phyloP scores from a whole-genome alignment of 2,888 invertebrate species.

The Pseudanteris insignis region DNA sequence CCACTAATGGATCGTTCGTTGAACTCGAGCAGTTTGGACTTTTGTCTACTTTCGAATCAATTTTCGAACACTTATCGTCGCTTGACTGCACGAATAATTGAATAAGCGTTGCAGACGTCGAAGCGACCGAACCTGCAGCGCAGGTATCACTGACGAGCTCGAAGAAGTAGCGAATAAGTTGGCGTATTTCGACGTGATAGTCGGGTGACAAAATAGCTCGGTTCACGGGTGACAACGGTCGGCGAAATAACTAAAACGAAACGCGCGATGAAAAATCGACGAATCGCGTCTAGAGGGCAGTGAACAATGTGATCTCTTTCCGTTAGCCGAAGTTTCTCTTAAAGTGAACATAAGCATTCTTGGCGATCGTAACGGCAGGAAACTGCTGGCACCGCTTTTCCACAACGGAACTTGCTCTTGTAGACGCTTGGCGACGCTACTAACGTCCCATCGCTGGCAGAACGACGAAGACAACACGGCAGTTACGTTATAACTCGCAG shows the following conservation, averaged over 20 bases:
- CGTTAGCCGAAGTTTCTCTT: slow-evolving; percentile 33
- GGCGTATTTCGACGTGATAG: not conserved
- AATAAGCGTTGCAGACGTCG: too few relatives aligned
- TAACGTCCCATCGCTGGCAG: slow-evolving; percentile 18
- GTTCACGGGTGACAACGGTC: slow-evolving; percentile 1
- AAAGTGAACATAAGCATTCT: slow-evolving; percentile 37
- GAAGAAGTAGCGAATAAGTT: too few relatives aligned
- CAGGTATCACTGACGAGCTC: too few relatives aligned
- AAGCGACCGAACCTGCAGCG: too few relatives aligned
- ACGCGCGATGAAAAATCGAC: slow-evolving; percentile 24
- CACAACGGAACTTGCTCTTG: slow-evolving; percentile 38
- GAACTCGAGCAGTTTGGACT: too few relatives aligned
- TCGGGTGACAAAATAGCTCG: slow-evolving; percentile 3
- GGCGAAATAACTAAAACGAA: slow-evolving; percentile 15
- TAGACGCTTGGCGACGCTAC: slow-evolving; percentile 35
- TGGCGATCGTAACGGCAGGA: slow-evolving; percentile 32
- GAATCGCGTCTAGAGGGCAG: slow-evolving; percentile 15
- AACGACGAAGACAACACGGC: slow-evolving; percentile 26
- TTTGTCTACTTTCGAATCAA: too few relatives aligned
- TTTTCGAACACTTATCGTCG: too few relatives aligned
- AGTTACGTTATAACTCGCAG: too few relatives aligned
- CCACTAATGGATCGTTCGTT: too few relatives aligned
- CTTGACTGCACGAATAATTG: too few relatives aligned
- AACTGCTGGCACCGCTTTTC: slow-evolving; percentile 35
- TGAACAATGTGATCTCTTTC: slow-evolving; percentile 36